These are phyloP conservation scores for Myotis pilosus DNA, from an alignment of 2,797 vertebrate species.

Conservation along the genomic window DNA sequence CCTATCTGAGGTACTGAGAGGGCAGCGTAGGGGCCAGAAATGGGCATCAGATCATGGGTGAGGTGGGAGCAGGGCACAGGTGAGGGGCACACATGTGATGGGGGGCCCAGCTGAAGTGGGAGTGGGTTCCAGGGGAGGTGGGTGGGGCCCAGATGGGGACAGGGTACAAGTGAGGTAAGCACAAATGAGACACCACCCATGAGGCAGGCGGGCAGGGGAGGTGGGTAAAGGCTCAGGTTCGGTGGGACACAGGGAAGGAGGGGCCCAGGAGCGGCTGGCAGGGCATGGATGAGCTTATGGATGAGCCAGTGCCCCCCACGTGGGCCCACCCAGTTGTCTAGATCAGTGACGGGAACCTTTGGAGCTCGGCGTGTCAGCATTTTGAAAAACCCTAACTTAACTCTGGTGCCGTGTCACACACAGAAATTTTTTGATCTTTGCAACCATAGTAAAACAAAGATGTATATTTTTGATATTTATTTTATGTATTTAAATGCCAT, in stretches of 20 bases:
- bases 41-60: not conserved
- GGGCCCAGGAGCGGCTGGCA: not conserved
- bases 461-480: no score
- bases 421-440: no score
- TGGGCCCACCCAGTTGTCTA: not conserved
- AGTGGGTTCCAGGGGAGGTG: not conserved
- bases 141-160: not conserved
- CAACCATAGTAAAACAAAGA: no score
- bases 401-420: no score
- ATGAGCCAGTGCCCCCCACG: not conserved
- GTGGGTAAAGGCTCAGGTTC: not conserved
- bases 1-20: not conserved
- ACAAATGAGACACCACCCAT: no score
- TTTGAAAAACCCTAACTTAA: no score
- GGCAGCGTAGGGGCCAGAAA: not conserved
- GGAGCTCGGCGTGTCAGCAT: no score
- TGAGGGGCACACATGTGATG: not conserved
- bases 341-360: no score
- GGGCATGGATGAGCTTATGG: not conserved
- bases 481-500: no score
- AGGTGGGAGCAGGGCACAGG: not conserved
- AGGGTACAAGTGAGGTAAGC: no score
- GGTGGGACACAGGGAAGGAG: not conserved
- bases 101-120: not conserved
- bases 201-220: not conserved